Percentiles rank a stretch among this genome's conserved stretches.
phyloP scores from a whole-genome alignment of 2,888 invertebrate species.

The Imbricaverruca yamaguchii region DNA sequence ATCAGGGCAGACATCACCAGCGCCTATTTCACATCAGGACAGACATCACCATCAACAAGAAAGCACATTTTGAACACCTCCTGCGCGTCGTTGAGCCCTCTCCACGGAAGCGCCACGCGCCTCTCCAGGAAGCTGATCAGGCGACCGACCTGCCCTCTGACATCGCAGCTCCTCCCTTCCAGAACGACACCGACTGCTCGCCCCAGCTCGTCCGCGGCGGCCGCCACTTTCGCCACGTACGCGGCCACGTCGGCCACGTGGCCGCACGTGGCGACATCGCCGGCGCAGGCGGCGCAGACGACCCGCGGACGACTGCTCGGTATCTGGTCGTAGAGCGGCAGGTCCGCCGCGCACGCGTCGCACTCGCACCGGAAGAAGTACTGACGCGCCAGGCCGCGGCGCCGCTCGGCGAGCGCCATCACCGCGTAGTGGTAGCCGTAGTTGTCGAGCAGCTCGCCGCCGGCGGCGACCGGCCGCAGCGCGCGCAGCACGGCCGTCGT shows the following conservation, averaged over 20 bases:
- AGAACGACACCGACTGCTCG: not conserved
- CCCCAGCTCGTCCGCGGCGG: not conserved
- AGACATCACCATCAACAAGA: not conserved
- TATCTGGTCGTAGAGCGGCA: constrained; percentile 36
- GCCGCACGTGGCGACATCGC: not conserved
- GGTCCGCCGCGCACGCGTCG: constrained; percentile 42
- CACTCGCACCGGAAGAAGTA: constrained; percentile 45
- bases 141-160: not conserved
- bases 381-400: constrained; percentile 38
- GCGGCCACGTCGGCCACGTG: constrained; percentile 5
- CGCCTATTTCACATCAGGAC: not conserved
- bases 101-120: not conserved
- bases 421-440: constrained; percentile 45
- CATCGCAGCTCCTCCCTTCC: not conserved
- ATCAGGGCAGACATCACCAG: too few relatives aligned
- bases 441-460: constrained; percentile 45
- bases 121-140: not conserved
- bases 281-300: not conserved
- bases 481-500: constrained; percentile 37
- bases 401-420: constrained; percentile 38
- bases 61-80: constrained; percentile 22
- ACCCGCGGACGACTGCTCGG: not conserved
- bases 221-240: not conserved
- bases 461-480: constrained; percentile 31
- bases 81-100: constrained; percentile 2